Percentiles rank a stretch among this genome's conserved stretches.
Evolutionary conservation across 2,888 invertebrate species (phyloP).

Genomic region (Synanthedon andrenaeformis): DNA sequence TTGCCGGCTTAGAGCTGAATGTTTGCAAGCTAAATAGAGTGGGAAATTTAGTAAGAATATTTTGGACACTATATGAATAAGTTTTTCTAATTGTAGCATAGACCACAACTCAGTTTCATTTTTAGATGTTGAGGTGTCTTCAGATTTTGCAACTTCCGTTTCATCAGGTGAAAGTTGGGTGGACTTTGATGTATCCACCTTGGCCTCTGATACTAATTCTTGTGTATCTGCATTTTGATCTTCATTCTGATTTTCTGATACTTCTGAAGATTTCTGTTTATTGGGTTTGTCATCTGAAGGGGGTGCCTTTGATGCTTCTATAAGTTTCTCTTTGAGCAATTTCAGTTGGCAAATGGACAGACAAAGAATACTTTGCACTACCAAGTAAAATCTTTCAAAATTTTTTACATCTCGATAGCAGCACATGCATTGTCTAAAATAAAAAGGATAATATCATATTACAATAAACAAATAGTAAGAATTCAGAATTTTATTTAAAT

Average conservation of each 20-base stretch:
- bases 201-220: slow-evolving; percentile 22
- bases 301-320: slow-evolving; percentile 41
- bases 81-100: slow-evolving; percentile 86
- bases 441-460: slow-evolving; percentile 10
- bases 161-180: slow-evolving; percentile 31
- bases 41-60: slow-evolving; percentile 90
- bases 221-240: slow-evolving; percentile 25
- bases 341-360: slow-evolving; percentile 86
- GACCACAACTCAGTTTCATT: slow-evolving; percentile 73
- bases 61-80: slow-evolving; percentile 89
- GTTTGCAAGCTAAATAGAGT: slow-evolving; percentile 87
- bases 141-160: slow-evolving; percentile 19
- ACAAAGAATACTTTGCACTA: slow-evolving; percentile 89
- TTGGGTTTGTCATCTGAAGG: slow-evolving; percentile 35
- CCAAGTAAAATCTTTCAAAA: slow-evolving; percentile 89
- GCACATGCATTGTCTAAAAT: slow-evolving; percentile 92
- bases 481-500: neutral
- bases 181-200: slow-evolving; percentile 11
- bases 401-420: slow-evolving; percentile 93
- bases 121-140: slow-evolving; percentile 1
- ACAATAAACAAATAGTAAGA: neutral
- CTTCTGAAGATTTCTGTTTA: slow-evolving; percentile 24
- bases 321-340: slow-evolving; percentile 73
- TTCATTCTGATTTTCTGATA: slow-evolving; percentile 18
- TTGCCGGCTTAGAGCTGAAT: slow-evolving; percentile 81